Evolutionary conservation across 2,113 vertebrate species (phyloP).

Genomic region (Rhabdornis inornatus): DNA sequence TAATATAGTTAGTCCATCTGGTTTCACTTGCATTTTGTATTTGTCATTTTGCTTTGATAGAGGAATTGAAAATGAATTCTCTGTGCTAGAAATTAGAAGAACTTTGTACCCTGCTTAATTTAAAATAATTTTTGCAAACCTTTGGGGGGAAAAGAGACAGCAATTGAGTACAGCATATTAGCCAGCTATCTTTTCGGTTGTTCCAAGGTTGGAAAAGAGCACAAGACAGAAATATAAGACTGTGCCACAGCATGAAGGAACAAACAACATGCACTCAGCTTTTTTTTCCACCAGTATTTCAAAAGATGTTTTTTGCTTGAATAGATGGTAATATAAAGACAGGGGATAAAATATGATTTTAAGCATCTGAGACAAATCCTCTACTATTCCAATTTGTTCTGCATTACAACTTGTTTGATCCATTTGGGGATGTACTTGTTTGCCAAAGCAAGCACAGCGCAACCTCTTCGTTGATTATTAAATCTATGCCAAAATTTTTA

Average conservation of each 20-base stretch:
- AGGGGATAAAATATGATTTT: slow-evolving; percentile 59
- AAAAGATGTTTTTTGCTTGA: background rate
- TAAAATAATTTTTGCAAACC: slow-evolving; percentile 57
- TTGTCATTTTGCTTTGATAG: slow-evolving; percentile 77
- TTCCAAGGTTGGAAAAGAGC: background rate
- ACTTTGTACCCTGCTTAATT: slow-evolving; percentile 60
- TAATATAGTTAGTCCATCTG: slow-evolving; percentile 80
- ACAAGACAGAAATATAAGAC: background rate
- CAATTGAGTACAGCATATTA: background rate
- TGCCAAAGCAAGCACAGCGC: slow-evolving; percentile 66
- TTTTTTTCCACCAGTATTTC: background rate
- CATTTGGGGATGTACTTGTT: slow-evolving; percentile 59
- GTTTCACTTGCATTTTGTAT: slow-evolving; percentile 75
- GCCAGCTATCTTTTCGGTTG: background rate
- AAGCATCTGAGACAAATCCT: slow-evolving; percentile 62
- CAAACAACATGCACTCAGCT: background rate
- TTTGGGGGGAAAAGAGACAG: slow-evolving; percentile 30
- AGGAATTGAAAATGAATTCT: slow-evolving; percentile 72
- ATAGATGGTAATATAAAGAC: slow-evolving; percentile 17
- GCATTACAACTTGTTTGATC: slow-evolving; percentile 67
- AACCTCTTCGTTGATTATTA: slow-evolving; percentile 55
- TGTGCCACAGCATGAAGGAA: background rate
- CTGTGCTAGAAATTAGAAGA: slow-evolving; percentile 60
- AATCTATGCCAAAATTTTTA: slow-evolving; percentile 27
- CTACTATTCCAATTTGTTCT: slow-evolving; percentile 64